Evolutionary conservation across 35 echinoderm and acorn worm genomes (phyloP).

Genomic region (Patiria miniata): DNA sequence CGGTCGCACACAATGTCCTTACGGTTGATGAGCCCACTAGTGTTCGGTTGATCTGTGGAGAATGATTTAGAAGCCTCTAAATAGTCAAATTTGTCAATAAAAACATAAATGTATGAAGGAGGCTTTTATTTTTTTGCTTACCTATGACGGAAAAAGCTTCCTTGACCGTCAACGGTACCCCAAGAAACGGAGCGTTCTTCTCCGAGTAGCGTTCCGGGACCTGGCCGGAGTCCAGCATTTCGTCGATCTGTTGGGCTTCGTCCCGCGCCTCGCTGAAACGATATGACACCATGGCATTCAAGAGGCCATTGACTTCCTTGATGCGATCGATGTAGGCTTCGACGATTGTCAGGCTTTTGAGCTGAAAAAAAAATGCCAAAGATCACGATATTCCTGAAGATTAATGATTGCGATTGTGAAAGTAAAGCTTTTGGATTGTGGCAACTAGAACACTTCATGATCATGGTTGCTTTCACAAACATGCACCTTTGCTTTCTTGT

Average conservation of each 20-base stretch:
- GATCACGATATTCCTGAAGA: too few species aligned
- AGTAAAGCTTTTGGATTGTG: neutral
- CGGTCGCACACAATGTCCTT: slow-evolving; percentile 45
- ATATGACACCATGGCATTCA: slow-evolving; percentile 77
- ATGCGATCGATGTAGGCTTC: slow-evolving; percentile 85
- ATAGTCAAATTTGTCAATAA: neutral
- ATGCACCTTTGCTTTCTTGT: neutral
- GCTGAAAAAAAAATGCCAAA: slow-evolving; percentile 49
- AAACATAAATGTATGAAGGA: neutral
- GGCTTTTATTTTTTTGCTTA: too few species aligned
- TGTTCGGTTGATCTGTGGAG: slow-evolving; percentile 79
- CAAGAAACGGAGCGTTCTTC: slow-evolving; percentile 87
- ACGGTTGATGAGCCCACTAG: slow-evolving; percentile 78
- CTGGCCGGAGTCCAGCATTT: slow-evolving; percentile 70
- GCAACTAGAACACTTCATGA: neutral
- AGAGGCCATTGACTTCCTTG: slow-evolving; percentile 68
- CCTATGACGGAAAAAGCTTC: slow-evolving; percentile 86
- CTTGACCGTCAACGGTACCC: slow-evolving; percentile 81
- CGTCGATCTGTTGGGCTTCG: slow-evolving; percentile 79
- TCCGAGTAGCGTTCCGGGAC: slow-evolving; percentile 76
- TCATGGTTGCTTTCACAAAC: neutral
- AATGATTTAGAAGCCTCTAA: neutral
- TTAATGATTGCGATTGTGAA: neutral
- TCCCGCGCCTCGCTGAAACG: slow-evolving; percentile 73
- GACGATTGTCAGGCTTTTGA: slow-evolving; percentile 67